These are phyloP conservation scores for Oceanodroma tethys DNA, from an alignment of 2,113 vertebrate genomes.

Conservation along the genomic window DNA sequence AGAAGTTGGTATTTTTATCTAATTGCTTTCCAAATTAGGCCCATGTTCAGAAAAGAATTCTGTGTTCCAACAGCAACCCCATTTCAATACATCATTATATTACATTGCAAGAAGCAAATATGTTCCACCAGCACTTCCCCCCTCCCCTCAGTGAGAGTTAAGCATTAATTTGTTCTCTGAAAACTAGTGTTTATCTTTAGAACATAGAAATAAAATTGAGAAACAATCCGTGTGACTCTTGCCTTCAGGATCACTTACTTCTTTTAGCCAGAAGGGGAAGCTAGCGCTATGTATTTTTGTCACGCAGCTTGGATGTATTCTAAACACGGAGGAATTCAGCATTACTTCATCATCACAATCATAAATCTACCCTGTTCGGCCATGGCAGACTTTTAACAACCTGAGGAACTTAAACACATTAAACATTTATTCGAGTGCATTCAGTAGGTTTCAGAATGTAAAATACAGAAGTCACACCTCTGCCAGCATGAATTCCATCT, in stretches of 20 bases:
- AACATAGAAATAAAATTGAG: not conserved
- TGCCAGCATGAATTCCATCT: not conserved
- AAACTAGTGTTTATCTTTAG: not conserved
- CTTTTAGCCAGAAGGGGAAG: conserved; percentile 50
- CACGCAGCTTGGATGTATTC: not conserved
- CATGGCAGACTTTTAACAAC: not conserved
- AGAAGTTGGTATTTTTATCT: not conserved
- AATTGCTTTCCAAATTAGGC: not conserved
- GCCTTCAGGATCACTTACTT: not conserved
- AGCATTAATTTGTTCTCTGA: not conserved
- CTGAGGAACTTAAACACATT: not conserved
- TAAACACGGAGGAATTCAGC: not conserved
- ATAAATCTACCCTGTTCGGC: not conserved
- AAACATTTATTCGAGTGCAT: not conserved
- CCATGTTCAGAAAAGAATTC: not conserved
- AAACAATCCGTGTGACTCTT: not conserved
- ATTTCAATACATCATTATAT: not conserved
- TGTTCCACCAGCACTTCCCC: not conserved
- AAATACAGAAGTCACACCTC: not conserved
- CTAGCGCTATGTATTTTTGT: not conserved
- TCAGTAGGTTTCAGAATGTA: not conserved
- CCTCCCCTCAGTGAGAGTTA: not conserved
- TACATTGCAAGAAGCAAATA: not conserved
- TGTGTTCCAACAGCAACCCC: not conserved
- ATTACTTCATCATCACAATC: not conserved